phyloP scores from a whole-genome alignment of 1,140 invertebrate species.

The Hylaeus volcanicus region DNA sequence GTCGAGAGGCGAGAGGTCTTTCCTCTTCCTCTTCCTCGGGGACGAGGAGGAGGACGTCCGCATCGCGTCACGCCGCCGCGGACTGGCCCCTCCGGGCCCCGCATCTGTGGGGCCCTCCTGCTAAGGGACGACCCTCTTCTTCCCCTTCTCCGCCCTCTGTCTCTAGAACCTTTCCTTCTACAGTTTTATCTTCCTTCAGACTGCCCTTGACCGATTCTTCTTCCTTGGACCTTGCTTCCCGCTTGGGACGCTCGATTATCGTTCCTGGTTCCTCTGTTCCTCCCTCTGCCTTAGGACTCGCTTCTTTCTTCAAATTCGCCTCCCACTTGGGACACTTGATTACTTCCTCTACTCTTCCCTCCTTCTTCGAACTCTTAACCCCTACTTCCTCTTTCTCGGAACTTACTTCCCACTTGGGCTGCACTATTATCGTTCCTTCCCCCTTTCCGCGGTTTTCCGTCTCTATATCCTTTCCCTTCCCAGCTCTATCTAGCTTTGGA shows the following conservation, averaged over 20 bases:
- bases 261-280: too few relatives aligned
- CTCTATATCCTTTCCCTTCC: too few relatives aligned
- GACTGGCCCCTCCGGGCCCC: slow-evolving; percentile 74
- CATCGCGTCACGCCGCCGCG: slow-evolving; percentile 80
- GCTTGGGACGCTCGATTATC: too few relatives aligned
- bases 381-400: background rate
- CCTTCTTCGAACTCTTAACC: background rate
- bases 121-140: slow-evolving; percentile 55
- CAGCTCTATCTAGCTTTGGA: too few relatives aligned
- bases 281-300: too few relatives aligned
- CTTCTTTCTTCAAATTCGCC: too few relatives aligned
- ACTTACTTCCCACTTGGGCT: too few relatives aligned
- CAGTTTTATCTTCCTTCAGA: slow-evolving; percentile 22
- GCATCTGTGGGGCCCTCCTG: slow-evolving; percentile 76
- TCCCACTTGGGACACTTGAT: background rate
- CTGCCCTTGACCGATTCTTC: too few relatives aligned
- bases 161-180: slow-evolving; percentile 40
- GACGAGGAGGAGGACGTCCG: slow-evolving; percentile 76
- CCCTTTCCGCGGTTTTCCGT: too few relatives aligned
- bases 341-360: background rate
- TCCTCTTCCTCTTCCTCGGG: slow-evolving; percentile 69
- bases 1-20: slow-evolving; percentile 59
- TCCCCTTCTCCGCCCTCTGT: slow-evolving; percentile 11
- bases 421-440: too few relatives aligned
- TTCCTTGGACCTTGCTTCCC: too few relatives aligned